Evolutionary conservation across 2,888 invertebrate species (phyloP).

Genomic region (Pandemis heparana): DNA sequence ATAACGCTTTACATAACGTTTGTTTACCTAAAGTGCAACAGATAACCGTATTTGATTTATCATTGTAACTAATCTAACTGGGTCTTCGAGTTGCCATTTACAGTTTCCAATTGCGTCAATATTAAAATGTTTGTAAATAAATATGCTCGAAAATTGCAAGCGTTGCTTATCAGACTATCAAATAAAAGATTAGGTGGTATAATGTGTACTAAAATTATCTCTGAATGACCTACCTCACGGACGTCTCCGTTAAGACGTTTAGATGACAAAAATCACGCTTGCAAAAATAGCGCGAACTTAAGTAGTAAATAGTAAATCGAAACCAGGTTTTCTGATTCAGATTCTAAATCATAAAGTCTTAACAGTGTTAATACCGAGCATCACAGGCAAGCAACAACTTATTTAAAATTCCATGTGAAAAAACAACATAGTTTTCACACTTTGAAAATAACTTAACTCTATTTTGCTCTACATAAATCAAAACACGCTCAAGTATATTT

Average conservation of each 20-base stretch:
- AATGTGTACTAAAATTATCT: slow-evolving; percentile 10
- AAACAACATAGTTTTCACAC: too few relatives aligned
- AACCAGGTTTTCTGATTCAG: too few relatives aligned
- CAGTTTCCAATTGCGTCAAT: background rate
- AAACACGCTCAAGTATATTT: too few relatives aligned
- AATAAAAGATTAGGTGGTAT: background rate
- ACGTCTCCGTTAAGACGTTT: background rate
- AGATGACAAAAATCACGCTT: background rate
- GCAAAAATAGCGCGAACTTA: too few relatives aligned
- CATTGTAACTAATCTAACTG: slow-evolving; percentile 6
- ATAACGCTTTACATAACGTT: slow-evolving; percentile 21
- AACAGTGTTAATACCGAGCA: too few relatives aligned
- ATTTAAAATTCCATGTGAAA: too few relatives aligned
- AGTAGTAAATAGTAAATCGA: too few relatives aligned
- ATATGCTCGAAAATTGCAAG: background rate
- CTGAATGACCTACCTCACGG: slow-evolving; percentile 17
- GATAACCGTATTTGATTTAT: slow-evolving; percentile 19
- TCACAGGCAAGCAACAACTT: too few relatives aligned
- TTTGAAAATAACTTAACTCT: too few relatives aligned
- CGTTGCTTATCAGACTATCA: slow-evolving; percentile 6
- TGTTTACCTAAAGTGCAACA: slow-evolving; percentile 11
- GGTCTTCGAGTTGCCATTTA: background rate
- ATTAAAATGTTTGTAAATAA: slow-evolving; percentile 1
- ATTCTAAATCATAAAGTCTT: too few relatives aligned
- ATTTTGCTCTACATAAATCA: too few relatives aligned